A percentile compares a stretch with the other conserved stretches of the same genome.
Conservation (phyloP, 53 echinoderm and acorn worm genomes). For the Antedon mediterranea region DNA sequence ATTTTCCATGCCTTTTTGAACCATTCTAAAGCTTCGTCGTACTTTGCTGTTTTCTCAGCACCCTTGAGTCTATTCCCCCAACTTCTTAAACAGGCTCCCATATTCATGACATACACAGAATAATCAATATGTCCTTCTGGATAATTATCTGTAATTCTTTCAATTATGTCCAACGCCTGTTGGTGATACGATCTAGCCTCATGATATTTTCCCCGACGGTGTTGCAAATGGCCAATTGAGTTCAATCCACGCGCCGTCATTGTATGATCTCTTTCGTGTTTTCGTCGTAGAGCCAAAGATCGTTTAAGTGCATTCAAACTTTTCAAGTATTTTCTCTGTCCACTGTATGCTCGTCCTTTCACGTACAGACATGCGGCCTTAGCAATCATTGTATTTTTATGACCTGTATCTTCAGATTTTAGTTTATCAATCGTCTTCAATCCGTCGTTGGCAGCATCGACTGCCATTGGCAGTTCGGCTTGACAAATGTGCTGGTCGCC, state of each 20-base stretch:
- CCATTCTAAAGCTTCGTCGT: constrained; percentile 28
- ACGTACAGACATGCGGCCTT: constrained; percentile 40
- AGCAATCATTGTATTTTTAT: constrained; percentile 25
- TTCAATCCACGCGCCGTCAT: constrained; percentile 63
- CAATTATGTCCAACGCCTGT: constrained; percentile 55
- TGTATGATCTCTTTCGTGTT: constrained; percentile 30
- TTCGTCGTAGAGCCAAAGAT: constrained; percentile 24
- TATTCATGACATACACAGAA: constrained; percentile 56
- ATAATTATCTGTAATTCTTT: constrained; percentile 31
- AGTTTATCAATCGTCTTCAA: constrained; percentile 18
- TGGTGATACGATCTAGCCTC: constrained; percentile 45
- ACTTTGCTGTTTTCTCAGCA: constrained; percentile 5
- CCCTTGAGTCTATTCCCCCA: constrained; percentile 32
- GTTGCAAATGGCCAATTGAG: constrained; percentile 41
- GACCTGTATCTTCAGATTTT: neutral
- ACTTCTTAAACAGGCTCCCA: constrained; percentile 56
- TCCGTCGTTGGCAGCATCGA: constrained; percentile 11
- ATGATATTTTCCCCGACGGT: neutral
- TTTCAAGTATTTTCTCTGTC: constrained; percentile 16
- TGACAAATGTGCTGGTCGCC: constrained; percentile 41
- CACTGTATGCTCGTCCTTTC: constrained; percentile 27
- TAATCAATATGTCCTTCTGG: constrained; percentile 72
- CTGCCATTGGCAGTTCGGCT: constrained; percentile 11
- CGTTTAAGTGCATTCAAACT: constrained; percentile 33
- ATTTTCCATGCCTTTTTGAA: constrained; percentile 55